These are phyloP conservation scores for Leptinotarsa peninsularis DNA, from an alignment of 2,888 invertebrate species.

Conservation along the genomic window DNA sequence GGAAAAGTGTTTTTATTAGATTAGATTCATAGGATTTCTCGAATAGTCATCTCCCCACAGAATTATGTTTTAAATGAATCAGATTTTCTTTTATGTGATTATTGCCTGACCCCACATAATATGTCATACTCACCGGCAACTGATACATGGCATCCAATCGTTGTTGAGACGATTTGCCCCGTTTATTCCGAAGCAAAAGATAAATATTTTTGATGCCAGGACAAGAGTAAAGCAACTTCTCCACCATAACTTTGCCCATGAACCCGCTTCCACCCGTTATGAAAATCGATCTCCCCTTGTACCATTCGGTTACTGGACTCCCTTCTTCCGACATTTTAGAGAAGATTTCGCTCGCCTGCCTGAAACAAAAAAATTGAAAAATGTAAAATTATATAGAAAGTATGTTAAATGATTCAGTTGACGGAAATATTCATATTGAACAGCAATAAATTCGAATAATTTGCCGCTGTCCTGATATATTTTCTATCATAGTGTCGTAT, in stretches of 20 bases:
- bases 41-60: too few relatives aligned
- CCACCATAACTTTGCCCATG: constrained; percentile 59
- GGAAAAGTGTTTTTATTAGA: too few relatives aligned
- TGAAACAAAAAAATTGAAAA: background rate
- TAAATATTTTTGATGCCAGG: constrained; percentile 80
- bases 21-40: too few relatives aligned
- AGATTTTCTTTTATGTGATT: too few relatives aligned
- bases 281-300: constrained; percentile 53
- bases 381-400: too few relatives aligned
- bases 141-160: constrained; percentile 71
- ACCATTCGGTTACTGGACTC: constrained; percentile 54
- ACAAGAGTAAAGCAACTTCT: constrained; percentile 67
- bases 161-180: constrained; percentile 68
- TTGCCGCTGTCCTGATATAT: background rate
- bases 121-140: constrained; percentile 67
- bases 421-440: too few relatives aligned
- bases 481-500: background rate
- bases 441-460: too few relatives aligned
- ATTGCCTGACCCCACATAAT: too few relatives aligned
- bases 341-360: background rate
- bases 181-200: constrained; percentile 80
- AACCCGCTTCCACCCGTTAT: constrained; percentile 58
- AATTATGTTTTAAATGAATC: too few relatives aligned
- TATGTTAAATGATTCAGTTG: too few relatives aligned
- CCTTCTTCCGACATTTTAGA: constrained; percentile 28